Evolutionary conservation across 2,797 vertebrate genomes (phyloP), one percentile per base, ranked within the genome.

Genomic region (Poeciliopsis gracilis): DNA sequence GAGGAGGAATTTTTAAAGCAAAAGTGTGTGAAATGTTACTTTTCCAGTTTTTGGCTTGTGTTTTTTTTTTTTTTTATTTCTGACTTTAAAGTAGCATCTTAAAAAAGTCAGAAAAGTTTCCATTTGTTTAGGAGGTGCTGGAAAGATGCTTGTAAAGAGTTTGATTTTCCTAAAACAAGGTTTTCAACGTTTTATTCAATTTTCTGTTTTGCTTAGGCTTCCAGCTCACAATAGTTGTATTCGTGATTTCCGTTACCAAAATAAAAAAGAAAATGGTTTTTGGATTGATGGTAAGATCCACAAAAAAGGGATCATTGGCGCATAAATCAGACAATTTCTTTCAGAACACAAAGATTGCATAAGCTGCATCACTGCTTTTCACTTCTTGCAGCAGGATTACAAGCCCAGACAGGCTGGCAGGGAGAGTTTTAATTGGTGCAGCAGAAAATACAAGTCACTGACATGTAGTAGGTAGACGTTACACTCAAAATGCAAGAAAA

Each of bases 341-440:
- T 69, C 57, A 63, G 13, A 20, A n/a, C 45, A 45, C 69, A n/a
- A 33, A 28, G 66, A 67, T 77, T 73, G 28, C 47, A 5, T 72
- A n/a, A 73, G 38, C 49, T 76, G 69, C 41, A 66, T 51, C 46
- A 59, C 63, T 10, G 53, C 36, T 30, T 43, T 36, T 72, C 36
- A 45, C 45, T 41, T 20, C n/a, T 36, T 9, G 46, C 12, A 70
- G 36, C 4, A 73, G 18, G 6, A 51, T 25, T 63, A 72, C 77
- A 83, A 80, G 81, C 43, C 46, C 33, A 20, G 67, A 55, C 77
- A 76, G 36, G 76, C 57, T 80, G 57, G 18, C 43, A 47, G 49
- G 6, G 25, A 57, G 7, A n/a, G 10, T 49, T 47, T 63, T 3
- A 2, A 74, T 63, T 30, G 16, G 36, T 38, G 33, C 61, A 38